A percentile compares a stretch with the other conserved stretches of the same genome.
phyloP scores from a whole-genome alignment of 2,113 vertebrate genomes.

The Aptenodytes forsteri region DNA sequence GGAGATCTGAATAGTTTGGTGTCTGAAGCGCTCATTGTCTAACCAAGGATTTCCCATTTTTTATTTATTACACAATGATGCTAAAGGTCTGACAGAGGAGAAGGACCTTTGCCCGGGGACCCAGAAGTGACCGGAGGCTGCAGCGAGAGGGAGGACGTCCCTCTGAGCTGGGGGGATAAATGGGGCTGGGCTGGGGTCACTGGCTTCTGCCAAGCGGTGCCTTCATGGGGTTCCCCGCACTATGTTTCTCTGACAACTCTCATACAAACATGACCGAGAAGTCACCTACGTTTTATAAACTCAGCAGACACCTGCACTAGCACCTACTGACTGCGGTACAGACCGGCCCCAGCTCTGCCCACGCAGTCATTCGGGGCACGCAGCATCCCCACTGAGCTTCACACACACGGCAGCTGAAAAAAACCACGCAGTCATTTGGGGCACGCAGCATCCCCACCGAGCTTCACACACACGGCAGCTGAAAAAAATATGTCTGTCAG shows the following conservation, averaged over 20 bases:
- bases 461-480: fast-evolving
- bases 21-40: neutral
- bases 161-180: neutral
- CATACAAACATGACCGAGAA: neutral
- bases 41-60: neutral
- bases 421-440: fast-evolving
- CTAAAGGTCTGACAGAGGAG: neutral
- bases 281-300: too few species aligned
- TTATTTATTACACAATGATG: neutral
- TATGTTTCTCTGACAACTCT: neutral
- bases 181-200: neutral
- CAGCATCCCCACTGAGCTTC: neutral
- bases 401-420: too few species aligned
- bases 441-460: neutral
- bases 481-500: neutral
- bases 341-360: neutral
- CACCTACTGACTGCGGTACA: fast-evolving
- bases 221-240: neutral
- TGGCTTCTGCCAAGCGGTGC: neutral
- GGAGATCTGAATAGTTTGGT: neutral
- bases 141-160: neutral
- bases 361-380: fast-evolving
- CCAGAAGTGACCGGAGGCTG: neutral
- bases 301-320: neutral
- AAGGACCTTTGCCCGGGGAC: neutral